These are phyloP conservation scores for Tortrix viridana DNA, from an alignment of 2,888 invertebrate genomes.

Conservation along the genomic window DNA sequence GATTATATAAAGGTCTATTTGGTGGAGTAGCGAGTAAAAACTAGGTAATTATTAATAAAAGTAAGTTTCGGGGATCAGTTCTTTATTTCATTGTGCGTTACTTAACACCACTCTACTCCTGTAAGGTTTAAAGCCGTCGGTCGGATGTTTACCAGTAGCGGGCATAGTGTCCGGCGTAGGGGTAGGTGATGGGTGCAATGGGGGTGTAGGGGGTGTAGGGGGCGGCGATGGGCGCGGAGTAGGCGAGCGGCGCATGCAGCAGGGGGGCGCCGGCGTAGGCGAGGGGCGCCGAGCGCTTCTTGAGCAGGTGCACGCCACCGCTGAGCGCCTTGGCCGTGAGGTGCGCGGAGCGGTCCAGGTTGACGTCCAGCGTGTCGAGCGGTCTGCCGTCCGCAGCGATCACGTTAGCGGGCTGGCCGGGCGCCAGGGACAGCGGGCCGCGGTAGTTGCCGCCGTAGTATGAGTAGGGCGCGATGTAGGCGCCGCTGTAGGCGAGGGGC, in stretches of 20 bases:
- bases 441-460: slow-evolving; percentile 62
- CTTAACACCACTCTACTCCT: too few species aligned
- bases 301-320: slow-evolving; percentile 60
- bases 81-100: slow-evolving; percentile 10
- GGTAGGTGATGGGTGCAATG: slow-evolving; percentile 57
- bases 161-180: slow-evolving; percentile 50
- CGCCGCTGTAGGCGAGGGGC: slow-evolving; percentile 46
- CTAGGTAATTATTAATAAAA: slow-evolving; percentile 6
- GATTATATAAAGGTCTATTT: too few species aligned
- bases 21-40: too few species aligned
- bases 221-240: slow-evolving; percentile 46
- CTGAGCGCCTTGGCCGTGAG: slow-evolving; percentile 67
- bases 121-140: not conserved
- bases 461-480: slow-evolving; percentile 51
- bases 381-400: slow-evolving; percentile 74
- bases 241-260: slow-evolving; percentile 41
- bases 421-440: slow-evolving; percentile 74
- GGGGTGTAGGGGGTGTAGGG: slow-evolving; percentile 39
- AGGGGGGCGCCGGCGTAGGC: slow-evolving; percentile 41
- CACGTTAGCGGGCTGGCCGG: slow-evolving; percentile 74
- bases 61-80: slow-evolving; percentile 4
- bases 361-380: slow-evolving; percentile 74
- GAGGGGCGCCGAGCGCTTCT: slow-evolving; percentile 52
- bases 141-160: slow-evolving; percentile 42
- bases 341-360: slow-evolving; percentile 74